Conservation (phyloP, 2,888 invertebrate species). For the Boloria euphrosyne region DNA sequence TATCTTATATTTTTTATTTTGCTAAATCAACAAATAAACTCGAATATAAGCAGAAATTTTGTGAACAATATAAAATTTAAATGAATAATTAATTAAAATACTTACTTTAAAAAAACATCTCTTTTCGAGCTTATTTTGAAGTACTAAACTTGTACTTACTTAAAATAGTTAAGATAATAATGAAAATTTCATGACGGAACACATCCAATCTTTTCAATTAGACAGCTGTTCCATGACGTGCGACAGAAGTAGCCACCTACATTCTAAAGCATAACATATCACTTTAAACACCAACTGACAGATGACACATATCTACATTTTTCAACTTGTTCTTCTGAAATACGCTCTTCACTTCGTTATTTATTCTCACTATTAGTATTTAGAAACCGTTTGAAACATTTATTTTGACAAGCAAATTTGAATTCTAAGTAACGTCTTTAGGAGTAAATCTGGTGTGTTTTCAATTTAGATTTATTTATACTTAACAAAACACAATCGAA, state of each 20-base stretch:
- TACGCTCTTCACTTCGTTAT: constrained; percentile 54
- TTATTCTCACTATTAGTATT: constrained; percentile 62
- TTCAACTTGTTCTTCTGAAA: constrained; percentile 81
- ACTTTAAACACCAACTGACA: constrained; percentile 81
- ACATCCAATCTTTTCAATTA: constrained; percentile 59
- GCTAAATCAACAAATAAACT: no score
- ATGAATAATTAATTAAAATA: no score
- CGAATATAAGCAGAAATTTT: no score
- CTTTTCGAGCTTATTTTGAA: no score
- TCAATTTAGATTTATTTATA: constrained; percentile 25
- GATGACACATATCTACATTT: constrained; percentile 82
- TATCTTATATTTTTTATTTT: no score
- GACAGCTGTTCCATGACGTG: constrained; percentile 72
- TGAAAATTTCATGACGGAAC: neutral
- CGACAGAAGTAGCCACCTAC: constrained; percentile 58
- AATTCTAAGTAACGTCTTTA: constrained; percentile 48
- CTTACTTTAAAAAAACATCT: no score
- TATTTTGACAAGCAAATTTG: constrained; percentile 39
- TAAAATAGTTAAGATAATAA: neutral
- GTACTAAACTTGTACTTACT: no score
- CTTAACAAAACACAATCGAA: constrained; percentile 52
- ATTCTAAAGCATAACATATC: constrained; percentile 70
- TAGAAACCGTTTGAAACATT: constrained; percentile 46
- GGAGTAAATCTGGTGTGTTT: constrained; percentile 42
- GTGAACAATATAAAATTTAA: no score